Percentiles rank a stretch among this genome's conserved stretches.
Evolutionary conservation across 2,888 invertebrate species (phyloP).

Genomic region (Atrina japonica): DNA sequence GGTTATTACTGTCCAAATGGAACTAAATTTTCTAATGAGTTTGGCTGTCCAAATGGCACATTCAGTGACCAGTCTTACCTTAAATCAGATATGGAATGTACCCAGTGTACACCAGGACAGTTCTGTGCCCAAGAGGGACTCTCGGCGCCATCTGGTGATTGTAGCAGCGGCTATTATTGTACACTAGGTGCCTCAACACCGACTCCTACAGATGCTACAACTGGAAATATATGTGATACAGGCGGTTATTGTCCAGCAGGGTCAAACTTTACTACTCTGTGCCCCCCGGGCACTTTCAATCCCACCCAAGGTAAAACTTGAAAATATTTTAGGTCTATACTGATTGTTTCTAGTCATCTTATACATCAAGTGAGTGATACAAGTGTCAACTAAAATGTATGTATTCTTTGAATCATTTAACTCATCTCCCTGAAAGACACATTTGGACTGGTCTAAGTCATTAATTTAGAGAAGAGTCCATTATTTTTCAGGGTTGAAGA

Average conservation of each 20-base stretch:
- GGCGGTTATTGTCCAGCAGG: conserved; percentile 75
- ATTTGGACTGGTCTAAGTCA: too few species aligned
- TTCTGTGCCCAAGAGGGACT: conserved; percentile 72
- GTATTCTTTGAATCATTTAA: too few species aligned
- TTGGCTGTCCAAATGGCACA: conserved; percentile 75
- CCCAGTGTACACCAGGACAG: conserved; percentile 70
- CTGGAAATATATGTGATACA: conserved; percentile 68
- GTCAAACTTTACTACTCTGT: conserved; percentile 60
- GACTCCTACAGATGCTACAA: conserved; percentile 68
- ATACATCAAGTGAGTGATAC: too few species aligned
- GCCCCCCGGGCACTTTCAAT: conserved; percentile 76
- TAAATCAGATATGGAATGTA: conserved; percentile 66
- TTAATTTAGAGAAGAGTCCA: too few species aligned
- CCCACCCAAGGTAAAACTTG: conserved; percentile 62
- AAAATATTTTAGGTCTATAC: background rate
- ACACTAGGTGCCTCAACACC: conserved; percentile 57
- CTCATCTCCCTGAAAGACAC: too few species aligned
- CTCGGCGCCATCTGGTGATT: conserved; percentile 65
- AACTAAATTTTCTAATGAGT: conserved; percentile 70
- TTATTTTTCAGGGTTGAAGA: background rate
- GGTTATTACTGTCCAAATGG: conserved; percentile 75
- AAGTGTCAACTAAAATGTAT: too few species aligned
- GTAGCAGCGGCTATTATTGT: conserved; percentile 71
- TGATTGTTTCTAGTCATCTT: background rate
- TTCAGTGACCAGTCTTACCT: conserved; percentile 61